Base-by-base conservation (phyloP, 2,113 vertebrate species). In the Danionella cerebrum region DNA sequence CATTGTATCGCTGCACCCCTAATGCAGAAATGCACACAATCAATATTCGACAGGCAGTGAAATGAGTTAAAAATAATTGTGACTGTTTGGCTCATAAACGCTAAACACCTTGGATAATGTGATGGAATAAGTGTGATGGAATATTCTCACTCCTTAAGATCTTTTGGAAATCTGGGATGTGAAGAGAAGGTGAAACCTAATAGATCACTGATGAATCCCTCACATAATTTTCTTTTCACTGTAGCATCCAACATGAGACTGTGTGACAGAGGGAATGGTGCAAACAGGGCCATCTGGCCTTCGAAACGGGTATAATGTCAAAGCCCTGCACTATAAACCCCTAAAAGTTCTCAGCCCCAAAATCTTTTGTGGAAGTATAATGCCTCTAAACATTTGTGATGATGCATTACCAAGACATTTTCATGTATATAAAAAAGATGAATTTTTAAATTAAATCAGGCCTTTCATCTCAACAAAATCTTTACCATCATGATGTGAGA, bases 261-360 rank as follows among this genome's bases (percentile, higher is more conserved):
- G n/a, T n/a, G n/a, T n/a, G 66, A 71, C 65, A 72, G 59, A 44
- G 59, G 74, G 25, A 76, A 66, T 24, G 50, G 41, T 69, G 44
- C 44, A n/a, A n/a, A 39, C 45, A 51, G 22, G 65, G 66, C 74
- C 74, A 76, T 76, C 74, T 76, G 74, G 70, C 35, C 33, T 27
- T 14, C 10, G 16, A 69, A 44, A 38, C 57, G 42, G 45, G 51
- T 21, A 22, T 42, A 51, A 13, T 13, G n/a, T 33, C 33, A 57
- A 24, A 6, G 18, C 58, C 39, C 36, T 29, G 39, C n/a, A n/a
- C n/a, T n/a, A n/a, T n/a, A n/a, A n/a, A n/a, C n/a, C n/a, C n/a
- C n/a, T n/a, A n/a, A n/a, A n/a, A n/a, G n/a, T n/a, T n/a, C n/a
- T n/a, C n/a, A n/a, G n/a, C n/a, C n/a, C n/a, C n/a, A n/a, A n/a